Conservation (phyloP, 2,113 vertebrate species). For the Peromyscus maniculatus region DNA sequence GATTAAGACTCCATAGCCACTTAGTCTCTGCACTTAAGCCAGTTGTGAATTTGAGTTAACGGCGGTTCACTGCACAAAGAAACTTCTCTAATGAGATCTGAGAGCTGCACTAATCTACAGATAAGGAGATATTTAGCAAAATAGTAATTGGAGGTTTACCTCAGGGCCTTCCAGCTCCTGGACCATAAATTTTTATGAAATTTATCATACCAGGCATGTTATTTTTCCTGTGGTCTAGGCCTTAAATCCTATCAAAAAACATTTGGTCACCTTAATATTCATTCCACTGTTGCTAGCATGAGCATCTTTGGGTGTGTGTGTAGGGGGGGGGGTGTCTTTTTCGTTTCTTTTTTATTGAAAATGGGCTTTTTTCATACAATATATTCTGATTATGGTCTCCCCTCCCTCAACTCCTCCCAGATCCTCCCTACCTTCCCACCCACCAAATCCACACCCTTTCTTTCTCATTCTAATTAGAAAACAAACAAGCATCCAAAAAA, state of each 20-base stretch:
- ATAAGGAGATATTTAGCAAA: not conserved
- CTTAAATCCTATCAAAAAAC: not conserved
- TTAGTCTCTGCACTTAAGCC: not conserved
- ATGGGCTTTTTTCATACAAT: not conserved
- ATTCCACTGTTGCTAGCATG: not conserved
- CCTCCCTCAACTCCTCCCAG: not conserved
- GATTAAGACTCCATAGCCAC: not conserved
- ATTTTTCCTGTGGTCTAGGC: not conserved
- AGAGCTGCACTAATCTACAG: not conserved
- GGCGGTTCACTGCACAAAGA: not conserved
- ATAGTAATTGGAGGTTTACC: not conserved
- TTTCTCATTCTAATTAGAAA: not conserved
- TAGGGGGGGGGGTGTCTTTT: no score
- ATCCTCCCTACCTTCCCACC: not conserved
- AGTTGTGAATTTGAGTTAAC: not conserved
- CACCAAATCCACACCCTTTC: not conserved
- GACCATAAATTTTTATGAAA: not conserved
- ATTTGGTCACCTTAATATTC: not conserved
- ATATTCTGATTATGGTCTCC: not conserved
- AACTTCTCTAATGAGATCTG: not conserved
- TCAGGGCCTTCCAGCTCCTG: not conserved
- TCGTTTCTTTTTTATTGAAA: not conserved
- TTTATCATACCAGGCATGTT: not conserved
- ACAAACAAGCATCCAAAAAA: not conserved
- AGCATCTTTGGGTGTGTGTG: not conserved